These are phyloP conservation scores for Plebejus melissa DNA, from an alignment of 2,888 invertebrate species.

Conservation along the genomic window DNA sequence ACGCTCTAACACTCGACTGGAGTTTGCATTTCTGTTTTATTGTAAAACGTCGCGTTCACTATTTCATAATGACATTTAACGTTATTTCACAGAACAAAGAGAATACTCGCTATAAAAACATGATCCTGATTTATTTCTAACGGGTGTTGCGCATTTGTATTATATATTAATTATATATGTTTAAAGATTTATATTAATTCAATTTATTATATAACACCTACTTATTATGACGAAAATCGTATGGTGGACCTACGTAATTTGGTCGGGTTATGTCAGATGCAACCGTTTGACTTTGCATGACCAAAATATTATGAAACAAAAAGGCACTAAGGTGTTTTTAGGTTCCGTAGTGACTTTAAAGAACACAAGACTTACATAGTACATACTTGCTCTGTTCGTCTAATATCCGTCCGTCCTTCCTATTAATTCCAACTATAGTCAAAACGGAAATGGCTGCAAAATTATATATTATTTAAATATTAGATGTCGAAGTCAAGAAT, in stretches of 20 bases:
- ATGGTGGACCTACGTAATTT: too few relatives aligned
- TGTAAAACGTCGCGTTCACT: slow-evolving; percentile 17
- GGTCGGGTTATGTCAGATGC: too few relatives aligned
- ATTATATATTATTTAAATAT: background rate
- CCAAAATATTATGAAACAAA: too few relatives aligned
- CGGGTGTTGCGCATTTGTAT: background rate
- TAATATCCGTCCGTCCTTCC: too few relatives aligned
- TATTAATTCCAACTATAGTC: too few relatives aligned
- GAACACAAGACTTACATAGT: too few relatives aligned
- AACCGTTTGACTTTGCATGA: too few relatives aligned
- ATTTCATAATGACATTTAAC: slow-evolving; percentile 23
- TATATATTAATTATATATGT: background rate
- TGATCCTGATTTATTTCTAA: slow-evolving; percentile 11
- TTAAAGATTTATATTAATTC: background rate
- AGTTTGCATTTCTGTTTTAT: slow-evolving; percentile 22
- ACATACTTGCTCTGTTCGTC: too few relatives aligned
- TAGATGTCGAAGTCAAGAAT: background rate
- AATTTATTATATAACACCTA: background rate
- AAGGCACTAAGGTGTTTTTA: too few relatives aligned
- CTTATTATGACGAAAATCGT: too few relatives aligned
- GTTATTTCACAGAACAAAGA: slow-evolving; percentile 21
- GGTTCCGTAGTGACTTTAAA: too few relatives aligned
- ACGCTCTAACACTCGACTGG: background rate
- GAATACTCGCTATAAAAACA: background rate
- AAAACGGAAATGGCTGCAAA: background rate